A percentile compares a stretch with the other conserved stretches of the same genome.
phyloP scores from a whole-genome alignment of 2,888 invertebrate species.

The Tuberolachnus salignus region DNA sequence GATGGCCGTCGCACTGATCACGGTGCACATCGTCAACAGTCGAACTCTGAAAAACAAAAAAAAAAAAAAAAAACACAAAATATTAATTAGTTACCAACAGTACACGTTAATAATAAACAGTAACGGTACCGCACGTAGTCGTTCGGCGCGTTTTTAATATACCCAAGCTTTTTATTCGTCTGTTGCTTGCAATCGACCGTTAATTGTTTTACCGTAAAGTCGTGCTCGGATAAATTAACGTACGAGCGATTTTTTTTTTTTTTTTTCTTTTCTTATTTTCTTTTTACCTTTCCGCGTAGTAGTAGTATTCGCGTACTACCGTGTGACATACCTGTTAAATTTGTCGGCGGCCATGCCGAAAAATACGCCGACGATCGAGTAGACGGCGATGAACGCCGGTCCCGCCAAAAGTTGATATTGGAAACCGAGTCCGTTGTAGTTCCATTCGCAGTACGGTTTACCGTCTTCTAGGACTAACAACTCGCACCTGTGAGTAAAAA shows the following conservation, averaged over 20 bases:
- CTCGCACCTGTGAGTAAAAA: constrained; percentile 67
- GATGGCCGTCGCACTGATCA: constrained; percentile 82
- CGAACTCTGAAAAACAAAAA: constrained; percentile 66
- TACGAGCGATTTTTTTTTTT: no score
- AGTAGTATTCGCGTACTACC: not conserved
- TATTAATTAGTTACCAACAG: no score
- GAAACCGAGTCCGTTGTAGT: constrained; percentile 88
- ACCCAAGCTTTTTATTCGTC: no score
- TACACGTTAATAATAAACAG: no score
- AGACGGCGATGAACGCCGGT: constrained; percentile 89
- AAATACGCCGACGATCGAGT: constrained; percentile 84
- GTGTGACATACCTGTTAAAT: constrained; percentile 63
- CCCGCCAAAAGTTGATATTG: constrained; percentile 93
- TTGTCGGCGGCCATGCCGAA: constrained; percentile 83
- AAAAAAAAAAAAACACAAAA: not conserved
- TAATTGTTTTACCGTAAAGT: no score
- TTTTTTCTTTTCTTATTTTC: no score
- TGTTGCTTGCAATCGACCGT: no score
- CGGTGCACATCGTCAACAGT: constrained; percentile 76
- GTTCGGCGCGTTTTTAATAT: not conserved
- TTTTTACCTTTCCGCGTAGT: no score
- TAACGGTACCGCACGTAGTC: no score
- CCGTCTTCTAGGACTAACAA: constrained; percentile 71
- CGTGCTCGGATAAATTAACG: no score
- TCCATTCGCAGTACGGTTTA: constrained; percentile 85